phyloP scores from a whole-genome alignment of 2,888 invertebrate species.

The Leptura quadrifasciata region DNA sequence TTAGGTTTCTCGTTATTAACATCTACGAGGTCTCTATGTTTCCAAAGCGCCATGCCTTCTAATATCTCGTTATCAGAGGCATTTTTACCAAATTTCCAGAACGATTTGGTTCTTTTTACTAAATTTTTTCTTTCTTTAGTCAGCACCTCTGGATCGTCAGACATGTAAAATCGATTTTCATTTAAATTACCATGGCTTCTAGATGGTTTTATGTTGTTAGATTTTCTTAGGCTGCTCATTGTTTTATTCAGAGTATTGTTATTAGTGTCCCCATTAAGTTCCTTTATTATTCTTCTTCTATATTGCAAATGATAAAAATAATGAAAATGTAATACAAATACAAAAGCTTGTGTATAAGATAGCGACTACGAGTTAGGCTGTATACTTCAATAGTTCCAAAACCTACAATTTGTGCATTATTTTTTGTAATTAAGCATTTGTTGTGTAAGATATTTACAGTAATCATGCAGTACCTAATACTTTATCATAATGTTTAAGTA shows the following conservation, averaged over 20 bases:
- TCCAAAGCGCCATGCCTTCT: constrained; percentile 92
- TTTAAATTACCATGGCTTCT: constrained; percentile 71
- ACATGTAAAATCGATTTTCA: constrained; percentile 74
- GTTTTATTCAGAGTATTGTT: constrained; percentile 65
- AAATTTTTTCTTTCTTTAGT: constrained; percentile 79
- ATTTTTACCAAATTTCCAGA: constrained; percentile 87
- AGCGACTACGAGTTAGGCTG: constrained; percentile 45
- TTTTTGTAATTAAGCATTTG: not conserved
- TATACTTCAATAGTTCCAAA: constrained; percentile 45
- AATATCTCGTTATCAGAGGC: constrained; percentile 84
- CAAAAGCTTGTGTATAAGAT: constrained; percentile 28
- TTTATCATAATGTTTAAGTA: not conserved
- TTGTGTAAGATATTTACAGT: not conserved
- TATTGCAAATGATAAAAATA: constrained; percentile 35
- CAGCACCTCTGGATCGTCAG: constrained; percentile 77
- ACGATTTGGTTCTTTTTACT: constrained; percentile 88
- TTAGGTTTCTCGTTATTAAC: constrained; percentile 77
- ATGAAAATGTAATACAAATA: constrained; percentile 47
- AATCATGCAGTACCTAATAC: not conserved
- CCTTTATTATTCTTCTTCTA: constrained; percentile 50
- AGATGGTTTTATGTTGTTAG: constrained; percentile 65
- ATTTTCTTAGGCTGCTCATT: constrained; percentile 41
- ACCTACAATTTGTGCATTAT: not conserved
- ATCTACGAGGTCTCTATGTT: constrained; percentile 88
- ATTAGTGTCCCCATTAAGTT: constrained; percentile 66